phyloP scores from a whole-genome alignment of 2,888 invertebrate species.

The Aspidiotus destructor region DNA sequence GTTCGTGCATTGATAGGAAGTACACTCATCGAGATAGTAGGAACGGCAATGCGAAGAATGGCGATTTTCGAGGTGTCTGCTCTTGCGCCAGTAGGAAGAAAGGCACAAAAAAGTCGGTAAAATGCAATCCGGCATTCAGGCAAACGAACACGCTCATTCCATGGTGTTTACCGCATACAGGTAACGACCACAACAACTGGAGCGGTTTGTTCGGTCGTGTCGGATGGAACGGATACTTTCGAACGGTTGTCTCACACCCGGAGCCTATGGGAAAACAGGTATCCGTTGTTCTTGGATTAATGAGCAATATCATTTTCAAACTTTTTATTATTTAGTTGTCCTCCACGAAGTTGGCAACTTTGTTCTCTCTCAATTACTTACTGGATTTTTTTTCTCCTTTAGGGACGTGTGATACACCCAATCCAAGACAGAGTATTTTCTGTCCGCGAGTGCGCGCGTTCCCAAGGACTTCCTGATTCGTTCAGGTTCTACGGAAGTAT shows the following conservation, averaged over 20 bases:
- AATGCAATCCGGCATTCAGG: constrained; percentile 50
- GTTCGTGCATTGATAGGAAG: constrained; percentile 40
- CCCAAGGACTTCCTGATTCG: constrained; percentile 72
- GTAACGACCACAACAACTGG: constrained; percentile 77
- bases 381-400: constrained; percentile 27
- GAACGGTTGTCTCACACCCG: constrained; percentile 74
- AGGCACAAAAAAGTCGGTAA: constrained; percentile 52
- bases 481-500: constrained; percentile 66
- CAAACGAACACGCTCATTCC: constrained; percentile 77
- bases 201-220: constrained; percentile 71
- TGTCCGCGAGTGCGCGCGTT: constrained; percentile 74
- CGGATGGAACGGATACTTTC: constrained; percentile 75
- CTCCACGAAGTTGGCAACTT: not conserved
- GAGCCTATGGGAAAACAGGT: constrained; percentile 84
- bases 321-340: too few relatives aligned
- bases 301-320: too few relatives aligned
- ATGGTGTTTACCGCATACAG: constrained; percentile 82
- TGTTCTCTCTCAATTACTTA: constrained; percentile 18
- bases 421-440: constrained; percentile 71
- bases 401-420: constrained; percentile 73
- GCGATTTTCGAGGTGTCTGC: constrained; percentile 62
- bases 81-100: constrained; percentile 55
- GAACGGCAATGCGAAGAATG: constrained; percentile 46
- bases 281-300: constrained; percentile 18
- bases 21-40: constrained; percentile 50